A percentile compares a stretch with the other conserved stretches of the same genome.
Conservation (phyloP, 1,140 invertebrate genomes). For the Orussus abietinus region DNA sequence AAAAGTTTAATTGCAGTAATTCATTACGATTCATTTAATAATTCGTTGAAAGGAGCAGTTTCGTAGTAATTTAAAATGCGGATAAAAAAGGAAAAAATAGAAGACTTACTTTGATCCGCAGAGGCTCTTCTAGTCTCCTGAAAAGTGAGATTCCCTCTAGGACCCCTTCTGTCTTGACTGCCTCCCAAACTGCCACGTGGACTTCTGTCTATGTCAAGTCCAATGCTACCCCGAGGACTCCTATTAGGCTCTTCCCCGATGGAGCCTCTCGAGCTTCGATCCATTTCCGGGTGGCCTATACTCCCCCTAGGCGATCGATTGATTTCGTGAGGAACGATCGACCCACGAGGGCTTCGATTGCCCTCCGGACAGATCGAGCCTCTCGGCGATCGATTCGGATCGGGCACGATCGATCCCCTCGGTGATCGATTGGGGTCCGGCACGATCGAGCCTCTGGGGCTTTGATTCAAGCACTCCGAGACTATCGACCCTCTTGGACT, state of each 20-base stretch:
- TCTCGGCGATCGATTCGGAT: constrained; percentile 55
- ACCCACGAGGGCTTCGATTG: constrained; percentile 59
- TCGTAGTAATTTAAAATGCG: too few species aligned
- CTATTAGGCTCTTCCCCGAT: constrained; percentile 45
- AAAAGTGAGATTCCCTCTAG: constrained; percentile 58
- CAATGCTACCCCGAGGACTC: constrained; percentile 61
- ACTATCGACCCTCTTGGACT: constrained; percentile 62
- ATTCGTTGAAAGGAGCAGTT: too few species aligned
- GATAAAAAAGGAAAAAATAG: too few species aligned
- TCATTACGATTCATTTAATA: too few species aligned
- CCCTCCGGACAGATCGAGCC: constrained; percentile 43
- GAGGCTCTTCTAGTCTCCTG: constrained; percentile 65
- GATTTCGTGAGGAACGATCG: constrained; percentile 49
- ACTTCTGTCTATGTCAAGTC: constrained; percentile 52
- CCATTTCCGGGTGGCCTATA: constrained; percentile 47
- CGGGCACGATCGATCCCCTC: constrained; percentile 59
- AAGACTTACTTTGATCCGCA: constrained; percentile 52
- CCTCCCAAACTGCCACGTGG: constrained; percentile 50
- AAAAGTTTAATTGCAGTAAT: too few species aligned
- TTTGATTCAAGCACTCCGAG: constrained; percentile 48
- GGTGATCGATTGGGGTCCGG: constrained; percentile 57
- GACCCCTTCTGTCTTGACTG: constrained; percentile 51
- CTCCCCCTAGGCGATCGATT: constrained; percentile 60
- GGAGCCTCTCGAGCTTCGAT: constrained; percentile 56
- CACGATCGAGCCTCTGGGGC: constrained; percentile 60